Evolutionary conservation across 2,797 vertebrate species (phyloP), one percentile per base, ranked within the genome.

Genomic region (Chaetodon trifasciatus): DNA sequence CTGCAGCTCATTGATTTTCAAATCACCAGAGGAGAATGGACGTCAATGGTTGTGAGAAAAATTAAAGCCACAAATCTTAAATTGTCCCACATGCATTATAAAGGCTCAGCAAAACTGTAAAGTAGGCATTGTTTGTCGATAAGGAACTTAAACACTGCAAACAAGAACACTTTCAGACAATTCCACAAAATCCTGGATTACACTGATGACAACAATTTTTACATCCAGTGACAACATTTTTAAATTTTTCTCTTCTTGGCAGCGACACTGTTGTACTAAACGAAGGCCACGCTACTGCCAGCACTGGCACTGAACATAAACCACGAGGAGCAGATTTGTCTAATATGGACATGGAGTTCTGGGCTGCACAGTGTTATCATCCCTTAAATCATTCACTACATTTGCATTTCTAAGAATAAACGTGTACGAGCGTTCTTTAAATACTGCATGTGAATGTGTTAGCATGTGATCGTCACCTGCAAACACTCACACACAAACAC

Each of bases 1-100:
- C 19, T 35, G 12, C 24, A 35, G 24, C 15, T 35, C 44, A 39
- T 37, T 74, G 49, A 70, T 57, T 52, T 57, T 77, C 11, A 53
- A 39, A 24, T 6, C 16, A 11, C 1, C 4, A 40, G n/a, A 52
- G 61, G 17, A 65, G 17, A 55, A 16, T n/a, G 17, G 5, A 60
- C 52, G 37, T 17, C 24, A 53, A 19, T 8, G 16, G 21, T 0
- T 52, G 55, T 17, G 9, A 44, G 42, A 55, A 62, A 23, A 62
- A 52, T 16, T 32, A 37, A 6, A 40, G 21, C 19, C 19, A 47
- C 32, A 19, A 9, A 39, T 65, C 15, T 28, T 40, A 23, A 61
- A 32, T 8, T 32, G 12, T 1, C 12, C 28, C 44, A 1, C 44
- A 19, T 50, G 24, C 24, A 44, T 44, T 11, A 53, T 69, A 35